A percentile compares a stretch with the other conserved stretches of the same genome.
These are phyloP conservation scores for Melanotaenia duboulayi DNA, from an alignment of 2,113 vertebrate genomes.

Conservation along the genomic window DNA sequence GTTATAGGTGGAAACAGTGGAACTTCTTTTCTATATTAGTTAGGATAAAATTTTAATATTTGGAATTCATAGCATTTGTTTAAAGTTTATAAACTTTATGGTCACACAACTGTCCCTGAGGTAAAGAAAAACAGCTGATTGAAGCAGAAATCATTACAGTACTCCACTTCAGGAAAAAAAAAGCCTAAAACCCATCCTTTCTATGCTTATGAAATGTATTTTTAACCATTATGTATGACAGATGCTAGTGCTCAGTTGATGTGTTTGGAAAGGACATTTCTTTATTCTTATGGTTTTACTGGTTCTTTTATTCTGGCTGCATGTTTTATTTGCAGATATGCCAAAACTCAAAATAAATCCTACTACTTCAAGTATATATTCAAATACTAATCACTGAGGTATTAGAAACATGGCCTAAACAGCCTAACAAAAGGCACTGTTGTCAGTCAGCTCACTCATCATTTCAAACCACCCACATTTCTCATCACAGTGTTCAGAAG, in stretches of 20 bases:
- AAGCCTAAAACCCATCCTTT: too few species aligned
- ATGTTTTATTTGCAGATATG: constrained; percentile 3
- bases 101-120: not conserved
- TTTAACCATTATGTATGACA: too few species aligned
- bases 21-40: constrained; percentile 2
- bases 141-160: constrained; percentile 3
- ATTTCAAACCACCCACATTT: constrained; percentile 34
- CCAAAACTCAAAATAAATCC: not conserved
- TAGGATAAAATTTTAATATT: constrained; percentile 11
- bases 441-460: constrained; percentile 24
- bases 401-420: not conserved
- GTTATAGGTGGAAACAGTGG: not conserved
- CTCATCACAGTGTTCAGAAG: constrained; percentile 61
- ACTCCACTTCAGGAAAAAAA: not conserved
- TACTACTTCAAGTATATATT: not conserved
- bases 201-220: too few species aligned
- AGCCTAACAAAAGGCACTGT: constrained; percentile 9
- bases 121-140: not conserved
- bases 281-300: too few species aligned
- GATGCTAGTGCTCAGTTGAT: too few species aligned
- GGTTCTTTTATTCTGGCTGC: too few species aligned
- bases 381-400: constrained; percentile 29
- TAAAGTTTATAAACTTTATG: not conserved
- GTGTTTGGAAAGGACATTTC: too few species aligned
- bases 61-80: constrained; percentile 32